phyloP scores from a whole-genome alignment of 2,888 invertebrate genomes.

The Metopia argyrocephala region DNA sequence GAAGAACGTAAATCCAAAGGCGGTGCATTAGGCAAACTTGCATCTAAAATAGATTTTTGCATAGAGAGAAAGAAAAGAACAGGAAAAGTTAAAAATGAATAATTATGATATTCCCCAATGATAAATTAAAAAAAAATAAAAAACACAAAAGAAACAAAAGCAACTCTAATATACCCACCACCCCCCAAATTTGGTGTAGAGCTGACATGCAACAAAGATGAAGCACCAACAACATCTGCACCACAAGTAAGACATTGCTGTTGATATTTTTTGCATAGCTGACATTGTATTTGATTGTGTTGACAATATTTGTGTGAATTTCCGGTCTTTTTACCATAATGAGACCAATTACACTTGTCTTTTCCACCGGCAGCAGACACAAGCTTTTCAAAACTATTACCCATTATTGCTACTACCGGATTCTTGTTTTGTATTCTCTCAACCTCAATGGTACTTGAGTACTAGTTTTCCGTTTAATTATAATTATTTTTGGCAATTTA shows the following conservation, averaged over 20 bases:
- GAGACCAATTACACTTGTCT: conserved; percentile 63
- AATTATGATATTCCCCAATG: not conserved
- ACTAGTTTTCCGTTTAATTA: conserved; percentile 46
- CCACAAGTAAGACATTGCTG: conserved; percentile 44
- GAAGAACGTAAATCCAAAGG: conserved; percentile 75
- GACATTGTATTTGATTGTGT: conserved; percentile 55
- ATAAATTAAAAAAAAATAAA: not conserved
- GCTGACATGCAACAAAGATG: conserved; percentile 71
- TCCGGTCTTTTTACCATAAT: conserved; percentile 51
- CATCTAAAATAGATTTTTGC: conserved; percentile 59
- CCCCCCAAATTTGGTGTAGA: conserved; percentile 76
- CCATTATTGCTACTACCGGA: conserved; percentile 68
- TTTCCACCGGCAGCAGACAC: conserved; percentile 22
- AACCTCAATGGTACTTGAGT: conserved; percentile 17
- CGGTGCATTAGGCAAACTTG: conserved; percentile 66
- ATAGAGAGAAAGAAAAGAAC: conserved; percentile 47
- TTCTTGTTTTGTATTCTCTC: conserved; percentile 9
- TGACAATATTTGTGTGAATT: conserved; percentile 55
- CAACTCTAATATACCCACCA: conserved; percentile 70
- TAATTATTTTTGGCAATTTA: conserved; percentile 48
- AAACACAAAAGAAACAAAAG: not conserved
- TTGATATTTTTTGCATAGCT: conserved; percentile 57
- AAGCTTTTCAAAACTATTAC: conserved; percentile 74
- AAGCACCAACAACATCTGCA: conserved; percentile 35
- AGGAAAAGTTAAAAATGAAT: conserved; percentile 42